These are phyloP conservation scores for Glossophaga mutica DNA, from an alignment of 2,797 vertebrate genomes.

Conservation along the genomic window DNA sequence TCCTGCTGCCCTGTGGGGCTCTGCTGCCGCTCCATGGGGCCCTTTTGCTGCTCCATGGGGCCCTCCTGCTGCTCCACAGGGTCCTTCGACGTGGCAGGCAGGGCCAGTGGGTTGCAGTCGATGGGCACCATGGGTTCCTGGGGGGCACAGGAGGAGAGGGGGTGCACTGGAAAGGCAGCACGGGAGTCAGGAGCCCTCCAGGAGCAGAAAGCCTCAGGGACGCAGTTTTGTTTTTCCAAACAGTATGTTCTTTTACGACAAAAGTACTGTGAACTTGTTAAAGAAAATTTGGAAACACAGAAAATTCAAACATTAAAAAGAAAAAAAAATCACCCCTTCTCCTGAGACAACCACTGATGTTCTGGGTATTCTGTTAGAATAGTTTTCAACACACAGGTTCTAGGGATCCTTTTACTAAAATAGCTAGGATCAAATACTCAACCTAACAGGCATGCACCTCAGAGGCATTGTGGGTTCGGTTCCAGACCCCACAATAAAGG, in stretches of 20 bases:
- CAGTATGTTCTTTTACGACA: neutral
- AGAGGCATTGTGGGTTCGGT: neutral
- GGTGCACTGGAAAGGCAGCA: neutral
- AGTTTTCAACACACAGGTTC: neutral
- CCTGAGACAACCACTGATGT: neutral
- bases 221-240: neutral
- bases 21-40: neutral
- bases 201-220: neutral
- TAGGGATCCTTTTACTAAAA: neutral
- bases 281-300: neutral
- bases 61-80: neutral
- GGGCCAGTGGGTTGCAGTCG: neutral
- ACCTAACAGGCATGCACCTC: neutral
- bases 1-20: neutral
- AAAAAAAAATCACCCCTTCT: neutral
- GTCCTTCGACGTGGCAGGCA: neutral
- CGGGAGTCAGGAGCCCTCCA: neutral
- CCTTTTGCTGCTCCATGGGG: neutral
- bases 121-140: constrained; percentile 16
- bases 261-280: neutral
- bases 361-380: neutral
- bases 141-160: neutral
- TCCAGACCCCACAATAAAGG: neutral
- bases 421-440: neutral
- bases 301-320: neutral